Base-by-base conservation (phyloP, 2,888 invertebrate species). In the Carabus problematicus region DNA sequence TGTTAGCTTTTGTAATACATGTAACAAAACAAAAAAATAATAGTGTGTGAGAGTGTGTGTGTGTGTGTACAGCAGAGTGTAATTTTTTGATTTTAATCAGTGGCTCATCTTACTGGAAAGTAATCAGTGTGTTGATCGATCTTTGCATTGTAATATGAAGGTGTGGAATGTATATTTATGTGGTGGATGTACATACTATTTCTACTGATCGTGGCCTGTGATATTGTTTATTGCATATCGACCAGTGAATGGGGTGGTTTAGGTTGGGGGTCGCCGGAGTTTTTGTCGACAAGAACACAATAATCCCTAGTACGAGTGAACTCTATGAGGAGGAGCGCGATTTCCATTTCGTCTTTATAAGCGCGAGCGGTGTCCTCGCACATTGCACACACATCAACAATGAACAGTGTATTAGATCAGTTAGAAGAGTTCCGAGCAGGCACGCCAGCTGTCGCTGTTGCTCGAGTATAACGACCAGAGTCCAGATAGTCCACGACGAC, bases 311-410 rank as follows among this genome's bases (percentile, higher is more conserved):
- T 47, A 69, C 69, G 69, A 69, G 69, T 69, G 56, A 62, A 62
- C 62, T 69, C 62, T 62, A 69, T 69, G 55, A 69, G 39, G 67
- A 55, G 59, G 52, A 52, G 52, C 41, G 41, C 59, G 43, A 42
- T 78, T 76, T 76, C 76, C 78, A 77, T 73, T 76, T 77, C 75
- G 79, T 79, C 77, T 79, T 79, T 77, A 78, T 79, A 77, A 77
- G 77, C 76, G 76, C 75, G 75, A 70, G 75, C 74, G 77, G 75
- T 77, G 79, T 80, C 79, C 81, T 79, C 77, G 80, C 80, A 79
- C 80, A 76, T 75, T 77, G 77, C 79, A 80, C 80, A 80, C 80
- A 80, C 79, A 79, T 75, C 77, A 79, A 79, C 78, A 80, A 81
- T 79, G 79, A 79, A 78, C 76, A 78, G 77, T 78, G 76, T 75